Percentiles rank a stretch among this genome's conserved stretches.
Evolutionary conservation across 2,113 vertebrate species (phyloP).

Genomic region (Fregata magnificens): DNA sequence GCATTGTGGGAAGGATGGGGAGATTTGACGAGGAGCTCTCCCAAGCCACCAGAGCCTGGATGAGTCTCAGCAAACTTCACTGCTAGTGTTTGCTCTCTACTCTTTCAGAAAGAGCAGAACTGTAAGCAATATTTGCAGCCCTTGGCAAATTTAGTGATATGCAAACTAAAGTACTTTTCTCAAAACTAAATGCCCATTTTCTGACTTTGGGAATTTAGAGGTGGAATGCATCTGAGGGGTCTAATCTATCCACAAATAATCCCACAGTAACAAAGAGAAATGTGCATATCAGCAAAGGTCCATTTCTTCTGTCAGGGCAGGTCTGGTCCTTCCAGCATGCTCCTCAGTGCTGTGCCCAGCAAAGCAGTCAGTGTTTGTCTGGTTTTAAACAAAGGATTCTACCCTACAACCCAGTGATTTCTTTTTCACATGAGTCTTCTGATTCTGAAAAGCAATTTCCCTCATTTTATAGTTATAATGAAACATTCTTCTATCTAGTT

Average conservation of each 20-base stretch:
- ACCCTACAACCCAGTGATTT: not conserved
- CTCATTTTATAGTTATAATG: not conserved
- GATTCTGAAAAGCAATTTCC: not conserved
- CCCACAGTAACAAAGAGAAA: not conserved
- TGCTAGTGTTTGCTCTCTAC: not conserved
- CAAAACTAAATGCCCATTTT: not conserved
- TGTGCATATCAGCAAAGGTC: not conserved
- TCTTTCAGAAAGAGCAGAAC: not conserved
- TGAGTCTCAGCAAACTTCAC: not conserved
- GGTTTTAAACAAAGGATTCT: not conserved
- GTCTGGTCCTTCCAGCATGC: not conserved
- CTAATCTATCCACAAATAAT: not conserved
- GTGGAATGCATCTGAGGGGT: not conserved
- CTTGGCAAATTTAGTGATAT: not conserved
- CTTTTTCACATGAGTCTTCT: not conserved
- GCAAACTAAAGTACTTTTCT: not conserved
- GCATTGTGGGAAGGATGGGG: accelerated
- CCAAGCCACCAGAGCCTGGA: accelerated
- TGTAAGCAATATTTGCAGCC: not conserved
- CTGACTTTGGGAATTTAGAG: not conserved
- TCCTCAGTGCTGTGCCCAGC: not conserved
- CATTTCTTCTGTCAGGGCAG: not conserved
- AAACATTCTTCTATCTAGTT: not conserved
- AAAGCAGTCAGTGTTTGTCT: not conserved
- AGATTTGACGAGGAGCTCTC: not conserved